These are phyloP conservation scores for Clanis bilineata DNA, from an alignment of 2,888 invertebrate genomes.

Conservation along the genomic window DNA sequence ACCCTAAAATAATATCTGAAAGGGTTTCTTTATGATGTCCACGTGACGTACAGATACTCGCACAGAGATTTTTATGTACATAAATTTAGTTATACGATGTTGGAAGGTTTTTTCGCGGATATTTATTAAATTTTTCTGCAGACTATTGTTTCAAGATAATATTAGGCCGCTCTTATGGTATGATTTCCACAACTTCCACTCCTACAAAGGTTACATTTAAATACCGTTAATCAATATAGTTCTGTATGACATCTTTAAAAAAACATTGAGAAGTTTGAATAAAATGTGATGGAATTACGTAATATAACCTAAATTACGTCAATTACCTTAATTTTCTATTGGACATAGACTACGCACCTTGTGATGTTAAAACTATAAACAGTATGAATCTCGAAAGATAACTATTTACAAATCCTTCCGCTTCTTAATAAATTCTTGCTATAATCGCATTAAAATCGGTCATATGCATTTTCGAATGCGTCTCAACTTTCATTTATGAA, in stretches of 20 bases:
- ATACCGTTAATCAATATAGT: not conserved
- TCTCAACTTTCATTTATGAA: too few species aligned
- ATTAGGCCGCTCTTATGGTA: not conserved
- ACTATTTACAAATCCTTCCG: not conserved
- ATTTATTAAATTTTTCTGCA: too few species aligned
- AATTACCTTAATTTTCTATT: not conserved
- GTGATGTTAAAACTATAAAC: constrained; percentile 18
- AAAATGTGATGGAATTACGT: not conserved
- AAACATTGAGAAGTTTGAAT: not conserved
- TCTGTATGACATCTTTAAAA: not conserved
- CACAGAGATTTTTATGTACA: too few species aligned
- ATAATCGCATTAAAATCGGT: not conserved
- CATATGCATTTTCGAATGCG: not conserved
- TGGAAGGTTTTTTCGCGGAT: too few species aligned
- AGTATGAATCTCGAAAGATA: constrained; percentile 22
- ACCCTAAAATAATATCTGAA: too few species aligned
- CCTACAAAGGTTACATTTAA: not conserved
- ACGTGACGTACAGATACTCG: too few species aligned
- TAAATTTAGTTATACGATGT: too few species aligned
- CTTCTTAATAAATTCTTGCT: not conserved
- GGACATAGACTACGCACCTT: constrained; percentile 2
- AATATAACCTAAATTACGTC: not conserved
- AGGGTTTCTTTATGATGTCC: too few species aligned
- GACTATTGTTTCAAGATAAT: not conserved
- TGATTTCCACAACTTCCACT: not conserved